These are phyloP conservation scores for Mamestra configurata DNA, from an alignment of 1,140 invertebrate genomes.

Conservation along the genomic window DNA sequence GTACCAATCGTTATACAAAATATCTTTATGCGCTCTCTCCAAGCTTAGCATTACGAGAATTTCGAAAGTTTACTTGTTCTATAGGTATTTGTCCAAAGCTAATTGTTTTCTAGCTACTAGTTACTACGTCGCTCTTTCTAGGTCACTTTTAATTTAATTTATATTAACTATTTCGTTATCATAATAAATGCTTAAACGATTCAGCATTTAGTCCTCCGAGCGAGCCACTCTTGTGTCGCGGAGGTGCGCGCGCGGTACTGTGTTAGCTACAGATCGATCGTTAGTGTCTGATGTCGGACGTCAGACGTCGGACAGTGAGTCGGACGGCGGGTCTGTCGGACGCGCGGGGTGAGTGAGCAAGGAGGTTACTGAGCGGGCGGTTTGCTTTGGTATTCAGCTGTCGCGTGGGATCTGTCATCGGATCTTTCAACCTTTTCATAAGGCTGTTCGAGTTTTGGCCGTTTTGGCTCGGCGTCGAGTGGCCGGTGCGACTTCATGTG, in stretches of 20 bases:
- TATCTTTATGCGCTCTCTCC: conserved; percentile 79
- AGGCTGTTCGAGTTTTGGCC: conserved; percentile 87
- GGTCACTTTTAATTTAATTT: conserved; percentile 70
- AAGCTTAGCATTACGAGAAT: conserved; percentile 75
- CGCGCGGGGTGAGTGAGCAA: conserved; percentile 59
- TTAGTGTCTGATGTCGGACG: not conserved
- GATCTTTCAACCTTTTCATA: conserved; percentile 87
- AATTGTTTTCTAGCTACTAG: conserved; percentile 72
- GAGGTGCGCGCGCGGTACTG: conserved; percentile 55
- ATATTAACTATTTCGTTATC: conserved; percentile 71
- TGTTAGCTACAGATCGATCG: conserved; percentile 32
- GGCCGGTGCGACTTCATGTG: conserved; percentile 99
- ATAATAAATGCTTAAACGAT: conserved; percentile 76
- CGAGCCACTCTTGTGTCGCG: conserved; percentile 49
- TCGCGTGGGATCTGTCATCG: conserved; percentile 82
- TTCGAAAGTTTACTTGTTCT: conserved; percentile 62
- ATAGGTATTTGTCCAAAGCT: conserved; percentile 64
- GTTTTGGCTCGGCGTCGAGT: conserved; percentile 90
- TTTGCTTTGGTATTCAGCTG: conserved; percentile 83
- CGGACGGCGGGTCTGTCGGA: not conserved
- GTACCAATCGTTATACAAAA: conserved; percentile 85
- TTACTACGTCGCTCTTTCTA: conserved; percentile 70
- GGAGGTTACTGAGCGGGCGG: conserved; percentile 72
- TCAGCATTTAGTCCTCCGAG: conserved; percentile 65
- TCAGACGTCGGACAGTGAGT: too few species aligned